These are phyloP conservation scores for Amphipoea oculea DNA, from an alignment of 2,888 invertebrate species.

Conservation along the genomic window DNA sequence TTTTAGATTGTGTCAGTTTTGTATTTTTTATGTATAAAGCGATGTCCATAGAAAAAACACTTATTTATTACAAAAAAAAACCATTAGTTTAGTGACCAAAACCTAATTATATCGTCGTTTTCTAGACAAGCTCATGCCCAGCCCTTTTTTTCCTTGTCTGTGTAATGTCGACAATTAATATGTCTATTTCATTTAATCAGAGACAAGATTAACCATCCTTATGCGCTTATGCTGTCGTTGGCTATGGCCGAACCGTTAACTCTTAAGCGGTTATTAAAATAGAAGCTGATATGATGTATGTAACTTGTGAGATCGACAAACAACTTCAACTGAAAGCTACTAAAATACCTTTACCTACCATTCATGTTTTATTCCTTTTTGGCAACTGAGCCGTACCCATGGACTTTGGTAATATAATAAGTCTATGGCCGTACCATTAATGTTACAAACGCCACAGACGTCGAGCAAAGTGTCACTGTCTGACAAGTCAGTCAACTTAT, in stretches of 20 bases:
- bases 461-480: slow-evolving; percentile 1
- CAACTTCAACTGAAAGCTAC: slow-evolving; percentile 3
- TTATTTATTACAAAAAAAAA: background rate
- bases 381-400: no score
- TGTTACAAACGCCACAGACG: background rate
- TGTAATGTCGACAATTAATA: background rate
- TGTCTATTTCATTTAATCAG: background rate
- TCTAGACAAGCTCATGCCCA: no score
- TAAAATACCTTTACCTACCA: background rate
- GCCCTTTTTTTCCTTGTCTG: background rate
- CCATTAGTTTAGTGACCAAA: background rate
- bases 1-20: background rate
- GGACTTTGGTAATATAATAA: no score
- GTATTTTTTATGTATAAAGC: background rate
- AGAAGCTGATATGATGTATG: background rate
- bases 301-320: slow-evolving; percentile 2
- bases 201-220: background rate
- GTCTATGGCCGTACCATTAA: no score
- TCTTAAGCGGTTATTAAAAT: no score
- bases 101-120: background rate
- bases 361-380: no score
- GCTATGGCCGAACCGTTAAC: background rate
- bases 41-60: no score
- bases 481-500: slow-evolving; percentile 10
- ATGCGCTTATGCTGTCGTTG: background rate